Evolutionary conservation across 2,888 invertebrate genomes (phyloP).

Genomic region (Ichneumon xanthorius): DNA sequence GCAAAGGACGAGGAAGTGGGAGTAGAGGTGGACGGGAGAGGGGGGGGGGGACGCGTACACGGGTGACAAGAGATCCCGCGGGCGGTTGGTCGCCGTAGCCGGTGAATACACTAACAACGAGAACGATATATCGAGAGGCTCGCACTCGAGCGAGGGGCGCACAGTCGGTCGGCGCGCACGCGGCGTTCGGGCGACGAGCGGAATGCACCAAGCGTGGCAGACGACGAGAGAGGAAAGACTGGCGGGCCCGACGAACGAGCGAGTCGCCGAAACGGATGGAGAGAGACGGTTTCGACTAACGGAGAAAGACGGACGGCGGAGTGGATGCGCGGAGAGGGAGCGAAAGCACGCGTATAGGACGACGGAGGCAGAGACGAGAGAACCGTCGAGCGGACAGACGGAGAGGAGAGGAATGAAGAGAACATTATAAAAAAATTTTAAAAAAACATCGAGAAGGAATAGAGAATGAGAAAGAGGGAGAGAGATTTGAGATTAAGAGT

Average conservation of each 20-base stretch:
- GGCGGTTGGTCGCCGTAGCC: slow-evolving; percentile 11
- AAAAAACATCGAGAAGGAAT: slow-evolving; percentile 23
- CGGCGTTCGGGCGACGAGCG: slow-evolving; percentile 67
- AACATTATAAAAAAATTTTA: background rate
- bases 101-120: slow-evolving; percentile 8
- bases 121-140: slow-evolving; percentile 28
- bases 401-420: slow-evolving; percentile 32
- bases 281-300: slow-evolving; percentile 65
- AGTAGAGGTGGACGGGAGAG: slow-evolving; percentile 9
- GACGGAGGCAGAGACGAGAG: slow-evolving; percentile 41
- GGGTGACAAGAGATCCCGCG: slow-evolving; percentile 35
- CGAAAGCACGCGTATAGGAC: slow-evolving; percentile 49
- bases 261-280: slow-evolving; percentile 67
- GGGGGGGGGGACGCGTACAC: background rate
- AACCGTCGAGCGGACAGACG: slow-evolving; percentile 17
- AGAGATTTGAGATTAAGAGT: slow-evolving; percentile 53
- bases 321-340: slow-evolving; percentile 34
- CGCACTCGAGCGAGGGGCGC: slow-evolving; percentile 1
- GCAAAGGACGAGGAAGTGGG: slow-evolving; percentile 22
- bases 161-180: slow-evolving; percentile 60
- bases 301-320: slow-evolving; percentile 28
- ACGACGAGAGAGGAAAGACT: slow-evolving; percentile 75
- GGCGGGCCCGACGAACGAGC: slow-evolving; percentile 69
- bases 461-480: slow-evolving; percentile 49
- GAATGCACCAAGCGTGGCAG: slow-evolving; percentile 74